Evolutionary conservation across 2,888 invertebrate genomes (phyloP).

Genomic region (Tortrix viridana): DNA sequence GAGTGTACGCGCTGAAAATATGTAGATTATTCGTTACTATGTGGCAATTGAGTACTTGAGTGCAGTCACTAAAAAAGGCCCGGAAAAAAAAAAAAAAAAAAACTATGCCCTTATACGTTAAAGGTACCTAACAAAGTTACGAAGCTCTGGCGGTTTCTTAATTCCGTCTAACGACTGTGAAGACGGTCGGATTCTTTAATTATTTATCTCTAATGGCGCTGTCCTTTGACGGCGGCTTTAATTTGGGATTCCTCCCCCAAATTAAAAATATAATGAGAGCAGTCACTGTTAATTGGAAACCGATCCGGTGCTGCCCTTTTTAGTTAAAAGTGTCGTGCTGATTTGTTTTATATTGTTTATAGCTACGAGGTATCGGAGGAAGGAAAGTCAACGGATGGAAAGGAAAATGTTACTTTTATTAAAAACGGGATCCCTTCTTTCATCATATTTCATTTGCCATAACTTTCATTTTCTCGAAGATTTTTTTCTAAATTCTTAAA

Average conservation of each 20-base stretch:
- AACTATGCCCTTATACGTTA: neutral
- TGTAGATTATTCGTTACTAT: no score
- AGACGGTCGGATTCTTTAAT: constrained; percentile 82
- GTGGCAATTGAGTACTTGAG: no score
- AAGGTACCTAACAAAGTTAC: constrained; percentile 63
- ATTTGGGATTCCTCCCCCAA: constrained; percentile 82
- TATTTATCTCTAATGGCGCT: constrained; percentile 83
- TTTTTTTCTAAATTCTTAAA: no score
- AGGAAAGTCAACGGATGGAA: neutral
- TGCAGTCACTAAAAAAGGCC: neutral
- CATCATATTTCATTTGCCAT: no score
- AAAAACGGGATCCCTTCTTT: no score
- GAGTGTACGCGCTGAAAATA: no score
- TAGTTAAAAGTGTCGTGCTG: constrained; percentile 56
- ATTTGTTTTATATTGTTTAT: constrained; percentile 34
- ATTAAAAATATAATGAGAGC: constrained; percentile 85
- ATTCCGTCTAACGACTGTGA: constrained; percentile 75
- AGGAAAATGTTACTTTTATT: no score
- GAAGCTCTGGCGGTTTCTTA: constrained; percentile 73
- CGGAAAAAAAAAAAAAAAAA: neutral
- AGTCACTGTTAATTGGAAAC: constrained; percentile 82
- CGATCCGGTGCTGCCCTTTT: constrained; percentile 67
- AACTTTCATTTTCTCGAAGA: no score
- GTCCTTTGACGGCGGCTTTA: constrained; percentile 83
- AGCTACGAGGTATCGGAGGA: neutral